Base-by-base conservation (phyloP, 1,140 invertebrate genomes). In the Drosophila sp. region DNA sequence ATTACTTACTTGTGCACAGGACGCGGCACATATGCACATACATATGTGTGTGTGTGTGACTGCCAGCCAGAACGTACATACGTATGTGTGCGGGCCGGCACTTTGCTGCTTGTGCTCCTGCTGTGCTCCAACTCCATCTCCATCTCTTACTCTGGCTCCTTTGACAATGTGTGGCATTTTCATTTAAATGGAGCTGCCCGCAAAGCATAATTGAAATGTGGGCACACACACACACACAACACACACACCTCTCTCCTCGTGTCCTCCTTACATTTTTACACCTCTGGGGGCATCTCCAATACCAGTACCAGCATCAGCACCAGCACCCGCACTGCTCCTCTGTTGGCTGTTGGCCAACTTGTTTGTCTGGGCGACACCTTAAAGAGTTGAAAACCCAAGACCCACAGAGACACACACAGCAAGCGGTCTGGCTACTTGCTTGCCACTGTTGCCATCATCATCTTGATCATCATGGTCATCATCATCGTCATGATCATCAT, bases 281-380 rank as follows among this genome's bases (percentile, higher is more conserved):
- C 44, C 44, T 50, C 44, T 50, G 44, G 44, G 44, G 44, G 44
- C 44, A 50, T 27, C 44, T 47, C 23, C 10, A 38, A 0, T 17
- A 17, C 17, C 17, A 17, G 17, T 17, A 17, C 17, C 17, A 17
- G 17, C 0, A 17, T 0, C 17, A 17, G 17, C 17, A 17, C 0
- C 17, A 17, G 17, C 17, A 17, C 17, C 17, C 35, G 10, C 35
- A 23, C 17, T 47, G 41, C 4, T 23, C 17, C 17, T 17, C 40
- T 8, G 17, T 4, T 47, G 44, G 44, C 44, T 47, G 17, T 27
- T 27, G 44, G 44, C 67, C 57, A 62, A 70, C 83, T 89, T 87
- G 84, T 87, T 87, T 89, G 83, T 87, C 83, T 80, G 83, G 79
- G 83, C 79, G 79, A 87, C 83, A 87, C 83, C 83, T 87, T 76